These are phyloP conservation scores for Salmo trutta DNA, from an alignment of 2,797 vertebrate genomes.

Conservation along the genomic window DNA sequence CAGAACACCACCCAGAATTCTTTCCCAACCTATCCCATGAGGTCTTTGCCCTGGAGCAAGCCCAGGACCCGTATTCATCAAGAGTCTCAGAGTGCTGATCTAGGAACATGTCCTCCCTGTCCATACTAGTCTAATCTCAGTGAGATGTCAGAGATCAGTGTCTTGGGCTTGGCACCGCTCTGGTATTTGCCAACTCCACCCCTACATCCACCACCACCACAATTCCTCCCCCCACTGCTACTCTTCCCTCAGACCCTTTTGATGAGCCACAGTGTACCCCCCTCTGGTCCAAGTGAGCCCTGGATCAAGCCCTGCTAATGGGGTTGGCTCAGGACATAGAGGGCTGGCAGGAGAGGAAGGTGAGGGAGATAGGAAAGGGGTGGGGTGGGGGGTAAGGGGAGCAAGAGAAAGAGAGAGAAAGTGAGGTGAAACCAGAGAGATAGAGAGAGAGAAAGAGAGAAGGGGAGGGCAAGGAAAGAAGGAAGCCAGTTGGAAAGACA, in stretches of 20 bases:
- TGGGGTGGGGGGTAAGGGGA: not conserved
- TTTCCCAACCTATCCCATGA: not conserved
- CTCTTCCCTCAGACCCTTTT: not conserved
- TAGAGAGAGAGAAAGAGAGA: conserved; percentile 15
- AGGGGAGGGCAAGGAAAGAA: not conserved
- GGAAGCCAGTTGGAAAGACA: conserved; percentile 8
- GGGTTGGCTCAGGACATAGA: conserved; percentile 28
- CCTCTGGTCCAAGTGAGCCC: conserved; percentile 35
- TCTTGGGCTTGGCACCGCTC: not conserved
- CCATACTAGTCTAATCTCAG: conserved; percentile 21
- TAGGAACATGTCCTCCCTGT: not conserved
- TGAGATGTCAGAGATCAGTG: conserved; percentile 16
- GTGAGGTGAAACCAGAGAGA: not conserved
- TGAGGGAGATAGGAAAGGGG: no score
- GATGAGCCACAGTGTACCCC: not conserved
- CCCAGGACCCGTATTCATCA: no score
- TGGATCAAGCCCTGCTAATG: conserved; percentile 22
- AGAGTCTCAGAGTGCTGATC: not conserved
- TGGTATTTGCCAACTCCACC: not conserved
- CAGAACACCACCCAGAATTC: no score
- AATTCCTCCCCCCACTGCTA: not conserved
- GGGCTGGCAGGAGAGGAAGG: conserved; percentile 6
- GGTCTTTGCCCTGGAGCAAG: no score
- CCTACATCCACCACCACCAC: not conserved
- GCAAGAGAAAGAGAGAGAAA: conserved; percentile 3